Percentiles rank a stretch among this genome's conserved stretches.
Evolutionary conservation across 2,888 invertebrate genomes (phyloP).

Genomic region (Watsonalla binaria): DNA sequence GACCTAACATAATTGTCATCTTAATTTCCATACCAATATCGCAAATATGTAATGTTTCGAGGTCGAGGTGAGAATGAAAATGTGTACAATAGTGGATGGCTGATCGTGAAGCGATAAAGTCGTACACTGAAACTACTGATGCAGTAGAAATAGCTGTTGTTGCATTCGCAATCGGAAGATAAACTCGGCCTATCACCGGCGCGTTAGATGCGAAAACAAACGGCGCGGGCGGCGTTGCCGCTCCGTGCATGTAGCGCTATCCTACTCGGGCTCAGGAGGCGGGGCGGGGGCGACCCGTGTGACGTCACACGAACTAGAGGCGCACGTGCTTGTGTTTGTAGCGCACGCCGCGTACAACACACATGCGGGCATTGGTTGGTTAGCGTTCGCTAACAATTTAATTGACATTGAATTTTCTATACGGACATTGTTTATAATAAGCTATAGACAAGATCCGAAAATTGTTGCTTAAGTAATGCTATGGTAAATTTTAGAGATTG

Average conservation of each 20-base stretch:
- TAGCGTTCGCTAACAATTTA: constrained; percentile 41
- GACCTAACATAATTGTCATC: constrained; percentile 11
- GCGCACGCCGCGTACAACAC: constrained; percentile 57
- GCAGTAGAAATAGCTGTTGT: constrained; percentile 63
- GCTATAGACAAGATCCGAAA: constrained; percentile 1
- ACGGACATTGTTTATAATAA: constrained; percentile 16
- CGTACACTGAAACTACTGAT: constrained; percentile 21
- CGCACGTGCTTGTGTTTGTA: constrained; percentile 77
- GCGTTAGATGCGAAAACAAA: constrained; percentile 68
- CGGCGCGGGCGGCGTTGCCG: constrained; percentile 67
- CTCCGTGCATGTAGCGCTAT: constrained; percentile 38
- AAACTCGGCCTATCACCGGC: constrained; percentile 68
- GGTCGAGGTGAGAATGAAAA: constrained; percentile 52
- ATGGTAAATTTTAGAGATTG: no score
- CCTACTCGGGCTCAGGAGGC: constrained; percentile 47
- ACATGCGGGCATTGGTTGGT: constrained; percentile 47
- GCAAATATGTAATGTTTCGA: constrained; percentile 29
- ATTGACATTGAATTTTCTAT: constrained; percentile 49
- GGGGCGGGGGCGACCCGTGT: constrained; percentile 59
- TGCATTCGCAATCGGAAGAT: constrained; percentile 73
- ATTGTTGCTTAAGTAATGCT: no score
- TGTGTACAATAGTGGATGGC: constrained; percentile 37
- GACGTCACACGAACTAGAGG: constrained; percentile 60
- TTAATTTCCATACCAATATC: constrained; percentile 17
- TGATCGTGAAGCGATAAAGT: constrained; percentile 44